Evolutionary conservation across 2,113 vertebrate species (phyloP).

Genomic region (Pseudois nayaur): DNA sequence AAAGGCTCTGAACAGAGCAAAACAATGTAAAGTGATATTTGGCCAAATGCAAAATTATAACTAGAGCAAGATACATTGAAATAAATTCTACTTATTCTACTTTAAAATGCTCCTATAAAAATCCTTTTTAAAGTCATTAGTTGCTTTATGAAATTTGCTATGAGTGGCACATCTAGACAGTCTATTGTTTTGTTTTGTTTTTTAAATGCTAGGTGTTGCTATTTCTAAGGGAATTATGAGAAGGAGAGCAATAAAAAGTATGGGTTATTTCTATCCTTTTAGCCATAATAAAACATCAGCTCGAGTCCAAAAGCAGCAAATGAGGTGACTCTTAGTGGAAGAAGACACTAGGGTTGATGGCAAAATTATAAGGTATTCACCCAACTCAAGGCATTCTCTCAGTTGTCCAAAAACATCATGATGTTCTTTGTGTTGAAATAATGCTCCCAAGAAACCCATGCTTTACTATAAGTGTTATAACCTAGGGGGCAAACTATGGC

Average conservation of each 20-base stretch:
- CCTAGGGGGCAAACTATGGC: not conserved
- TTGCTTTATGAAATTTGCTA: slow-evolving; percentile 18
- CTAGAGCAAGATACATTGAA: not conserved
- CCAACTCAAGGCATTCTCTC: not conserved
- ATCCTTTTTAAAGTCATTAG: not conserved
- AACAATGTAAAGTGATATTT: not conserved
- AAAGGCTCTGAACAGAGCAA: not conserved
- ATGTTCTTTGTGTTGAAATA: slow-evolving; percentile 5
- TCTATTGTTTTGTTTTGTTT: not conserved
- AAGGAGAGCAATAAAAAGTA: slow-evolving; percentile 3
- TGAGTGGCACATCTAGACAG: not conserved
- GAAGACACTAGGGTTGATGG: not conserved
- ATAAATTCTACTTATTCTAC: slow-evolving; percentile 8
- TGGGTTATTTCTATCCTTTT: not conserved
- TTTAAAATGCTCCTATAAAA: not conserved
- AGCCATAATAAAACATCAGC: not conserved
- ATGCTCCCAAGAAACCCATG: not conserved
- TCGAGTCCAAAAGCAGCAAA: not conserved
- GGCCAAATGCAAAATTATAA: slow-evolving; percentile 14
- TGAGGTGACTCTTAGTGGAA: not conserved
- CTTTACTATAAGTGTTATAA: not conserved
- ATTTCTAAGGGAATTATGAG: not conserved
- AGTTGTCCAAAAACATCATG: not conserved
- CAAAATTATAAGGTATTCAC: not conserved
- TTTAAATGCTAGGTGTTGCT: not conserved